phyloP scores from a whole-genome alignment of 2,888 invertebrate species.

The Amiota communis region DNA sequence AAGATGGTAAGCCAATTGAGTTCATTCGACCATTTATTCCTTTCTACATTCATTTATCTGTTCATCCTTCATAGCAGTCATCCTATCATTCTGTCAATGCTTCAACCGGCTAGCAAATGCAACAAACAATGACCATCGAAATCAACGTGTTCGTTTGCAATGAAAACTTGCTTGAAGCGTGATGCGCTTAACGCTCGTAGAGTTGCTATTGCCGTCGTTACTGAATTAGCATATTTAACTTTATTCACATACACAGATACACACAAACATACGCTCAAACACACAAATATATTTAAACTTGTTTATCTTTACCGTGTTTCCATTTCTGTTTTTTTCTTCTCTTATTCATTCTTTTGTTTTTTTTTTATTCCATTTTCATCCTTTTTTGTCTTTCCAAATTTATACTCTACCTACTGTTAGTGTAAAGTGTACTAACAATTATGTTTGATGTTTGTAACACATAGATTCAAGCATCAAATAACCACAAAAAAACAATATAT shows the following conservation, averaged over 20 bases:
- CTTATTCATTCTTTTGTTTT: background rate
- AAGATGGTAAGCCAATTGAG: background rate
- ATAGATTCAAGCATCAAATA: too few species aligned
- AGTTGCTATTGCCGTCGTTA: constrained; percentile 29
- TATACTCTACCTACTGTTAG: background rate
- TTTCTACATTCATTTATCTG: background rate
- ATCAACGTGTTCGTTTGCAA: background rate
- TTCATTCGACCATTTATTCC: background rate
- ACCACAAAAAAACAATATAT: too few species aligned
- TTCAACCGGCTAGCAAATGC: too few species aligned
- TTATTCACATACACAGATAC: constrained; percentile 43
- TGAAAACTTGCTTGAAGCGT: background rate
- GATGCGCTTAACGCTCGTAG: background rate
- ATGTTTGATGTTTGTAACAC: too few species aligned
- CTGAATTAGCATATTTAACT: constrained; percentile 62
- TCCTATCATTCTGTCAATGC: too few species aligned
- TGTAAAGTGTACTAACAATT: background rate
- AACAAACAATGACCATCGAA: too few species aligned
- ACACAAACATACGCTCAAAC: background rate
- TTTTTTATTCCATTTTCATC: background rate
- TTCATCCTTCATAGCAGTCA: background rate
- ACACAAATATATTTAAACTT: constrained; percentile 38
- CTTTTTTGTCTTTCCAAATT: too few species aligned
- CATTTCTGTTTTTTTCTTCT: background rate
- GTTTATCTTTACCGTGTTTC: constrained; percentile 46